Base-by-base conservation (phyloP, 2,888 invertebrate genomes). In the Tanytarsus gracilentus region DNA sequence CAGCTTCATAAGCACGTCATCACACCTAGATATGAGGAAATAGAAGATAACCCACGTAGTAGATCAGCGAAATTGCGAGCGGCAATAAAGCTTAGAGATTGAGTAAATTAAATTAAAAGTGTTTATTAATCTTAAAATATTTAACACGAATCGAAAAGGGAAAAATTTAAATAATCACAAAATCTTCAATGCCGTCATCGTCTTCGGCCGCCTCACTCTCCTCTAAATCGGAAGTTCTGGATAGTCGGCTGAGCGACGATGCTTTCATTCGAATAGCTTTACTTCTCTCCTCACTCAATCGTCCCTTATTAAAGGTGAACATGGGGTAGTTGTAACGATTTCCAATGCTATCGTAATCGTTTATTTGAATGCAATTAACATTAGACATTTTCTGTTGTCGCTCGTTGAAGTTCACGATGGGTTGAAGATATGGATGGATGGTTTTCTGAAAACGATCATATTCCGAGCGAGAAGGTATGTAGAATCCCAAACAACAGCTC, bases 401-500 rank as follows among this genome's bases (percentile, higher is more conserved):
- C 25, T 23, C 63, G 55, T 50, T 68, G 6, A 69, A 68, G 55
- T 71, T 71, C 33, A 71, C 69, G 64, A 71, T 68, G n/a, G 78
- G 81, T 65, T 78, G 74, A 64, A 79, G 71, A 66, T 77, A 77
- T 79, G 83, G 78, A 69, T 83, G 81, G 58, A 85, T 83, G 64
- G 80, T 78, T 70, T 83, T 82, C 30, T 86, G 75, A 71, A 88
- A 87, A 65, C 80, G 83, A 66, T 86, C 81, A 72, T 92, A 88
- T 66, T 91, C 87, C 63, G 79, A 77, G 72, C 81, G 82, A 61
- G 84, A 84, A 61, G 81, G 78, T 68, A 90, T 84, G 73, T 92
- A 93, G 72, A 94, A 94, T 14, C 92, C 93, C 63, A 93, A 83
- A 67, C 92, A 90, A 72, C 92, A 93, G 64, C 91, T 91, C 9